Conservation (phyloP, 2,113 vertebrate genomes). For the Pachyramphus minor region DNA sequence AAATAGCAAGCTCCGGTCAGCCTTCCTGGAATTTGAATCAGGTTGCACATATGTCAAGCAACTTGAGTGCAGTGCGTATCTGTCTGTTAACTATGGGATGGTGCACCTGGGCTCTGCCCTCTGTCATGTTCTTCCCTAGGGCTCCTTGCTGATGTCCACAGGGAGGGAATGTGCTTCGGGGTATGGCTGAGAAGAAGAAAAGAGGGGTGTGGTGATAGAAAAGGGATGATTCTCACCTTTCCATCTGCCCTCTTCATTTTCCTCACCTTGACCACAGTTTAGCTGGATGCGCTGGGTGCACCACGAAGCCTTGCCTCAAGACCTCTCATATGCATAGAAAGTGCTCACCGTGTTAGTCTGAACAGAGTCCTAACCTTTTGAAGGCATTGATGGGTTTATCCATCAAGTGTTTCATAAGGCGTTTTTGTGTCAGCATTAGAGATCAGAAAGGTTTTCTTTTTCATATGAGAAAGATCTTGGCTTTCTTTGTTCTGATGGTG, state of each 20-base stretch:
- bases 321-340: accelerated
- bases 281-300: neutral
- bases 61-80: accelerated
- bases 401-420: conserved; percentile 14
- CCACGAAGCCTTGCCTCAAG: neutral
- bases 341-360: neutral
- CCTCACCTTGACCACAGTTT: neutral
- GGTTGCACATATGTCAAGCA: neutral
- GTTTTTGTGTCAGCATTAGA: neutral
- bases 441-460: neutral
- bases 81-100: neutral
- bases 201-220: neutral
- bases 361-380: conserved; percentile 52
- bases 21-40: neutral
- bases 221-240: neutral
- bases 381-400: conserved; percentile 15
- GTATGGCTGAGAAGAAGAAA: neutral
- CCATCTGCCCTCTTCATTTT: accelerated
- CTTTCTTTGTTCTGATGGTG: neutral
- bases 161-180: neutral
- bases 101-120: neutral
- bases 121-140: neutral
- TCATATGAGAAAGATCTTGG: neutral
- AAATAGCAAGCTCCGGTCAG: neutral
- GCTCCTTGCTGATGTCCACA: neutral